Percentiles rank a stretch among this genome's conserved stretches.
These are phyloP conservation scores for Thecocarcelia acutangulata DNA, from an alignment of 2,888 invertebrate genomes.

Conservation along the genomic window DNA sequence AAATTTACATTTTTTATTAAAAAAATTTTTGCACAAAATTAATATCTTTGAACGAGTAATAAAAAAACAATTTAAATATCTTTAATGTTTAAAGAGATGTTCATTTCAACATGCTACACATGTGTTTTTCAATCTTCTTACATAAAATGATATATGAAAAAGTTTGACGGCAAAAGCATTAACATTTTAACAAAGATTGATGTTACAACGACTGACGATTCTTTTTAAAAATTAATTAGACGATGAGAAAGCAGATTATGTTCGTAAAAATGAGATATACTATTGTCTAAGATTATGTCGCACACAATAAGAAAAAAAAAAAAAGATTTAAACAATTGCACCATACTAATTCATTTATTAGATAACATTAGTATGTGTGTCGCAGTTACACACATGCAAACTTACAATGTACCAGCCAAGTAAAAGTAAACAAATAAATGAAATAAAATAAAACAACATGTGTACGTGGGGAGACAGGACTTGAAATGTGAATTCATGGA, in stretches of 20 bases:
- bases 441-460: constrained; percentile 5
- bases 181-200: constrained; percentile 75
- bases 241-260: constrained; percentile 73
- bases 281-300: constrained; percentile 37
- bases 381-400: no score
- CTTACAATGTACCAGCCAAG: neutral
- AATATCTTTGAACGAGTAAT: no score
- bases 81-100: neutral
- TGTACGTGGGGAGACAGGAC: constrained; percentile 16
- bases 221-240: constrained; percentile 77
- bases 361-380: neutral
- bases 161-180: constrained; percentile 72
- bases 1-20: no score
- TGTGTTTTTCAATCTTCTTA: constrained; percentile 43
- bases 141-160: constrained; percentile 73
- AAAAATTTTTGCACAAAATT: no score
- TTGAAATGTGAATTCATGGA: neutral
- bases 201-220: constrained; percentile 77
- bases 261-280: constrained; percentile 10
- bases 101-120: constrained; percentile 6
- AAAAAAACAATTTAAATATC: no score
- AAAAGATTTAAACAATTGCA: constrained; percentile 13
- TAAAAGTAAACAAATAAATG: neutral
- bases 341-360: neutral
- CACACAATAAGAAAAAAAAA: constrained; percentile 8